Conservation (phyloP, 1,140 invertebrate genomes). For the Eulimnadia texana region DNA sequence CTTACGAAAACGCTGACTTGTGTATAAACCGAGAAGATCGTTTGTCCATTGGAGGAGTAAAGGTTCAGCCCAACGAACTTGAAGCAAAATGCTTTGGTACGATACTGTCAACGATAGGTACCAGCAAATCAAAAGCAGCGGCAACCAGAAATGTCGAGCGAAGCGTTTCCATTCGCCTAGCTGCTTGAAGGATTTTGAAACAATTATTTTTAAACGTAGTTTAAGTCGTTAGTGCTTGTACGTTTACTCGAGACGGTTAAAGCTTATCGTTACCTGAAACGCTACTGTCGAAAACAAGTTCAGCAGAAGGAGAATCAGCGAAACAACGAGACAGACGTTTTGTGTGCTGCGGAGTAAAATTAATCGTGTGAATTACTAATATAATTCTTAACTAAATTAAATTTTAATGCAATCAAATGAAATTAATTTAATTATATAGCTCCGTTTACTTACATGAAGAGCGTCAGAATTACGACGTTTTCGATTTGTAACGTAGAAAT, state of each 20-base stretch:
- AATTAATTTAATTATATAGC: neutral
- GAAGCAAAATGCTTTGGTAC: neutral
- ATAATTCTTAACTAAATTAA: neutral
- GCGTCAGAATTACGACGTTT: neutral
- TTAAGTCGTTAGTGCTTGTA: neutral
- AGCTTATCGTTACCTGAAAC: neutral
- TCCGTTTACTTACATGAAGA: neutral
- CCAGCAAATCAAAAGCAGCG: neutral
- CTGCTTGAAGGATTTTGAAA: neutral
- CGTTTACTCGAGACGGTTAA: neutral
- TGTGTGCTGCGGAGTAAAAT: neutral
- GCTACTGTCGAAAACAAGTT: neutral
- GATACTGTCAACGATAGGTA: neutral
- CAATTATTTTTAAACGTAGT: neutral
- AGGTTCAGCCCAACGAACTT: neutral
- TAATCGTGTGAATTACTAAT: no score
- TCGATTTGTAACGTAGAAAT: neutral
- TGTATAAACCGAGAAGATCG: neutral
- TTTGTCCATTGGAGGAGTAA: neutral
- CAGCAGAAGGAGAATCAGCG: neutral
- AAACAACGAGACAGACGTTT: neutral
- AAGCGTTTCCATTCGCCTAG: neutral
- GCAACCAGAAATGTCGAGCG: neutral
- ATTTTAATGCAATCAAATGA: neutral
- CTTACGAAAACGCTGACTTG: neutral